Evolutionary conservation across 2,888 invertebrate species (phyloP).

Genomic region (Tipula vernalis): DNA sequence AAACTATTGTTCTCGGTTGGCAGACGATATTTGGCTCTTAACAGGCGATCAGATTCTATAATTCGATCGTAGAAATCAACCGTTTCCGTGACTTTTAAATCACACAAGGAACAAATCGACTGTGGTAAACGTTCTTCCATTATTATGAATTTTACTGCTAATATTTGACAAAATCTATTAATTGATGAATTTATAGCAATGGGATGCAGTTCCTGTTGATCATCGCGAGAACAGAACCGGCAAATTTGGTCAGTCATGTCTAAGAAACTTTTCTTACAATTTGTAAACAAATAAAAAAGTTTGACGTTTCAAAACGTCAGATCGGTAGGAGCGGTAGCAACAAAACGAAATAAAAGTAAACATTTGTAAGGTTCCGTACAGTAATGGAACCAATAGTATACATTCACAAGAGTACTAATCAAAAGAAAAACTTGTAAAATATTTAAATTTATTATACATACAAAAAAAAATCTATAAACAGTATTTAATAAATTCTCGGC

Average conservation of each 20-base stretch:
- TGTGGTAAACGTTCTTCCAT: not conserved
- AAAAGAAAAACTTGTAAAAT: not conserved
- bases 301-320: not conserved
- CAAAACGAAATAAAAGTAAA: too few relatives aligned
- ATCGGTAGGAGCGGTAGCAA: not conserved
- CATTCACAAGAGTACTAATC: too few relatives aligned
- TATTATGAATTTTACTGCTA: not conserved
- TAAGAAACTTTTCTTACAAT: not conserved
- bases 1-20: not conserved
- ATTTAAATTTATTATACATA: not conserved
- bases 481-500: slow-evolving; percentile 46
- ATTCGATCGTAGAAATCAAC: not conserved
- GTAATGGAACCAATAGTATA: not conserved
- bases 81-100: not conserved
- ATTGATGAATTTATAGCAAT: not conserved
- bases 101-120: not conserved
- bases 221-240: not conserved
- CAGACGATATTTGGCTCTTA: not conserved
- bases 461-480: not conserved
- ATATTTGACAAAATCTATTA: not conserved
- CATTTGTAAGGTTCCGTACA: not conserved
- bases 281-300: not conserved
- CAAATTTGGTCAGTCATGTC: not conserved
- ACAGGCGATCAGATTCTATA: not conserved
- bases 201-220: not conserved